Conservation (phyloP, 2,113 vertebrate genomes). For the Zosterops japonicus region DNA sequence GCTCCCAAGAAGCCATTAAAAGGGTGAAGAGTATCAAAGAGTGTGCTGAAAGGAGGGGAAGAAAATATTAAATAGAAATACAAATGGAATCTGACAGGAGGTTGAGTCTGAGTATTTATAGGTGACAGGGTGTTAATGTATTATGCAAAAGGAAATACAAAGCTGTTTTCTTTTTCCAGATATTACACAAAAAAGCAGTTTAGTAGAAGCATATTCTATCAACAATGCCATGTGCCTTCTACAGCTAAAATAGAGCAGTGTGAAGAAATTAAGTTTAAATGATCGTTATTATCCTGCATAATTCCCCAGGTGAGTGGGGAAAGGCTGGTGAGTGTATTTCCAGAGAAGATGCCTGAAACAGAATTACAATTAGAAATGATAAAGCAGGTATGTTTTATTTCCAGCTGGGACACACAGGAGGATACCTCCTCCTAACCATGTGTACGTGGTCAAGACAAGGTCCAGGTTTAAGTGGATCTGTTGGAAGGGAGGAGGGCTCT, state of each 20-base stretch:
- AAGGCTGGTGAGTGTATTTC: background rate
- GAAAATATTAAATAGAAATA: background rate
- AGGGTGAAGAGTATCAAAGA: background rate
- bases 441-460: no score
- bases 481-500: no score
- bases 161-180: background rate
- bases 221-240: background rate
- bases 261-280: background rate
- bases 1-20: background rate
- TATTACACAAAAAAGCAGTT: background rate
- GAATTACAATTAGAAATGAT: background rate
- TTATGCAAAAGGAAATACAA: constrained; percentile 3
- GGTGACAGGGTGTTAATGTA: background rate
- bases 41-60: background rate
- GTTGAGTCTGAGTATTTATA: constrained; percentile 14
- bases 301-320: background rate
- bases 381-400: no score
- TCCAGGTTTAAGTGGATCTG: no score
- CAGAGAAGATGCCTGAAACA: background rate
- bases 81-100: constrained; percentile 24
- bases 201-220: background rate
- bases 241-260: background rate
- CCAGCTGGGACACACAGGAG: no score
- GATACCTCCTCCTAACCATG: no score
- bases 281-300: background rate